phyloP scores from a whole-genome alignment of 2,113 vertebrate genomes.

The Peromyscus maniculatus region DNA sequence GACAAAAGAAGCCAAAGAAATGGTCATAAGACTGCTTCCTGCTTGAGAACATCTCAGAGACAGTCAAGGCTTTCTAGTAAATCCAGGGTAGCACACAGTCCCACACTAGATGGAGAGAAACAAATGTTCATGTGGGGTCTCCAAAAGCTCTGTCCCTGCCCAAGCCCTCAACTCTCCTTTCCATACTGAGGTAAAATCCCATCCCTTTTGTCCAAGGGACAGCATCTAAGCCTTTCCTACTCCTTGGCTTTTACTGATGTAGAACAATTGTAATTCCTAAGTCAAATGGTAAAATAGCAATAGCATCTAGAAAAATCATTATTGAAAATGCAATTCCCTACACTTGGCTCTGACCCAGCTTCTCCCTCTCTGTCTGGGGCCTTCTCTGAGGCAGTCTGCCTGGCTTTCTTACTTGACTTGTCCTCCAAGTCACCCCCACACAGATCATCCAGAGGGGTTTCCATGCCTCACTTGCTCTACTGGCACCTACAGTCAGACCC shows the following conservation, averaged over 20 bases:
- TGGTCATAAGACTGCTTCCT: neutral
- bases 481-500: slow-evolving; percentile 20
- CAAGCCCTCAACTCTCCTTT: neutral
- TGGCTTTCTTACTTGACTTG: slow-evolving; percentile 45
- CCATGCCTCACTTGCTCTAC: neutral
- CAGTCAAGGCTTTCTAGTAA: neutral
- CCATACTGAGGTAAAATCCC: neutral
- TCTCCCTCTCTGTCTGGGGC: slow-evolving; percentile 11
- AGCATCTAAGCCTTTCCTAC: slow-evolving; percentile 1
- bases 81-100: too few relatives aligned
- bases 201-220: neutral
- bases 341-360: neutral
- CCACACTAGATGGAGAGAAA: neutral
- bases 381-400: slow-evolving; percentile 33
- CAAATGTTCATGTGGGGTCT: neutral
- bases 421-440: neutral
- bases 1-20: neutral
- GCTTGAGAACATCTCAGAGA: neutral
- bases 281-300: slow-evolving; percentile 49
- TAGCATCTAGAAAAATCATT: slow-evolving; percentile 31
- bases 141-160: neutral
- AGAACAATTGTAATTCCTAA: slow-evolving; percentile 45
- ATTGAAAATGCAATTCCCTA: slow-evolving; percentile 53
- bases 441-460: neutral
- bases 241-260: neutral